phyloP scores from a whole-genome alignment of 2,113 vertebrate genomes.

The Campylomormyrus numenius region DNA sequence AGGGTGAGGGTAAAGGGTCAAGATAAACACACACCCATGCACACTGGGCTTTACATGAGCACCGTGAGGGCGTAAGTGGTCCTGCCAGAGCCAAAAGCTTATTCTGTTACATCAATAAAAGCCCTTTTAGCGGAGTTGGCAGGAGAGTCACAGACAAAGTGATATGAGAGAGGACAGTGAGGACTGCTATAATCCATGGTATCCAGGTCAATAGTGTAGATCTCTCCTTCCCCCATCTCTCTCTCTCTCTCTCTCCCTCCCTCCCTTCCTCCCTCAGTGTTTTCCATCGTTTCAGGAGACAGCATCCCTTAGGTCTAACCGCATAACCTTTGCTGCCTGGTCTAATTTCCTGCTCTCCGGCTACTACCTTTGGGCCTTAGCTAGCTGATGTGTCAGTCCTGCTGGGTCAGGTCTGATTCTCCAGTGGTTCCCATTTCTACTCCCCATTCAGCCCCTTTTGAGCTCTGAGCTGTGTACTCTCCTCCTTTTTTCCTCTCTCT shows the following conservation, averaged over 20 bases:
- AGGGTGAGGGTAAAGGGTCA: background rate
- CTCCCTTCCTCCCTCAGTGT: background rate
- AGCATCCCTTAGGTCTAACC: background rate
- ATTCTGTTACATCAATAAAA: slow-evolving; percentile 7
- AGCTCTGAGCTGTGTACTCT: background rate
- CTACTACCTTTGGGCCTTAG: background rate
- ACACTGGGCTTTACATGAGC: background rate
- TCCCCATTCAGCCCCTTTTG: background rate
- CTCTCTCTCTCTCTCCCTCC: background rate
- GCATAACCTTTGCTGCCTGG: background rate
- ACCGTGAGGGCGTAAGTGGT: background rate
- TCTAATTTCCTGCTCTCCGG: background rate
- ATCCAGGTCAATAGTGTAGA: background rate
- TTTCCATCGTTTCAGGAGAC: background rate
- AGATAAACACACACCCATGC: background rate
- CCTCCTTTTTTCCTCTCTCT: background rate
- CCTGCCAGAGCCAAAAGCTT: background rate
- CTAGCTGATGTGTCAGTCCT: background rate
- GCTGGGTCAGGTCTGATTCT: background rate
- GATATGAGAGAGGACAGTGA: background rate
- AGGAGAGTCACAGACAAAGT: background rate
- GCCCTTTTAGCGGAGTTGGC: background rate
- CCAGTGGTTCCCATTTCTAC: background rate
- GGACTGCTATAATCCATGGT: background rate
- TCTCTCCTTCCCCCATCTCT: background rate